A percentile compares a stretch with the other conserved stretches of the same genome.
Conservation (phyloP, 2,797 vertebrate species). For the Micropoecilia bifurca region DNA sequence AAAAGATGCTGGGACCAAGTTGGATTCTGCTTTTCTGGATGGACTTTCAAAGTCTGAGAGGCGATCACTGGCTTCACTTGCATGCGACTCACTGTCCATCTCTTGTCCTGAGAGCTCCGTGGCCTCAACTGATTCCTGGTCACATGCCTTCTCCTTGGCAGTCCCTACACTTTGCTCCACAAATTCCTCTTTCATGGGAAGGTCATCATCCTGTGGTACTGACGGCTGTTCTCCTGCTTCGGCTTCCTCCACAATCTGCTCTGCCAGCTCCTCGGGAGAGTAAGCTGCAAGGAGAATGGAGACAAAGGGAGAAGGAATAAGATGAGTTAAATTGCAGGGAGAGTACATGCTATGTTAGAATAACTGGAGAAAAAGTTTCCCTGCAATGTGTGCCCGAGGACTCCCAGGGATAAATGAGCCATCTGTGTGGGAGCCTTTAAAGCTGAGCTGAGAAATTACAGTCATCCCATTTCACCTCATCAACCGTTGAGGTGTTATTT, state of each 20-base stretch:
- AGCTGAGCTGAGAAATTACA: slow-evolving; percentile 85
- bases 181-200: slow-evolving; percentile 81
- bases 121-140: slow-evolving; percentile 87
- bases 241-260: slow-evolving; percentile 81
- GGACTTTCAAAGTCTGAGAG: slow-evolving; percentile 92
- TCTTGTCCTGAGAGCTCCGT: slow-evolving; percentile 92
- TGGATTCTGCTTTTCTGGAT: slow-evolving; percentile 88
- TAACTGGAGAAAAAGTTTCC: slow-evolving; percentile 83
- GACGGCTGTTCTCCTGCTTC: slow-evolving; percentile 81
- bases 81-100: slow-evolving; percentile 95
- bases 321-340: slow-evolving; percentile 78
- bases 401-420: slow-evolving; percentile 84
- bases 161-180: slow-evolving; percentile 83
- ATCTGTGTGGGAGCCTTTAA: slow-evolving; percentile 85
- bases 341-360: slow-evolving; percentile 78
- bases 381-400: slow-evolving; percentile 82
- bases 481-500: slow-evolving; percentile 84
- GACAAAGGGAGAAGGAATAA: slow-evolving; percentile 73
- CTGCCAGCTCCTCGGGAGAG: slow-evolving; percentile 89
- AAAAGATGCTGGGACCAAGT: slow-evolving; percentile 76
- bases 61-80: slow-evolving; percentile 93
- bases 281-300: slow-evolving; percentile 85
- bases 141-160: slow-evolving; percentile 85
- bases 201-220: slow-evolving; percentile 72
- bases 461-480: slow-evolving; percentile 84